phyloP scores from a whole-genome alignment of 2,113 vertebrate genomes.

The Conger conger region DNA sequence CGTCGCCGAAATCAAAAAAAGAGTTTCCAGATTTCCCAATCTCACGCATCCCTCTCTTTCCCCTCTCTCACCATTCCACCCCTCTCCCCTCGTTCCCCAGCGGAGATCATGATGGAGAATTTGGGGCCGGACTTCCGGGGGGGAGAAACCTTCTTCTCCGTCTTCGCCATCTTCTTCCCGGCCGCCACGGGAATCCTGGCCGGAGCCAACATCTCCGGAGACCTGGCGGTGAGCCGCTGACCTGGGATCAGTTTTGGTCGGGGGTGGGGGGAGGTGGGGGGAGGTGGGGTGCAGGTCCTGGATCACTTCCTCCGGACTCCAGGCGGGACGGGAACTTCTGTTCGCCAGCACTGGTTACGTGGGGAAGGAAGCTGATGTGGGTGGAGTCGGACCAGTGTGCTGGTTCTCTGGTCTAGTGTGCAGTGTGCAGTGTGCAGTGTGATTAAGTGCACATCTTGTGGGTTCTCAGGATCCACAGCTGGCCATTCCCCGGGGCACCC shows the following conservation, averaged over 20 bases:
- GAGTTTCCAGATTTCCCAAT: background rate
- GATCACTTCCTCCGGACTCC: background rate
- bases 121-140: constrained; percentile 87
- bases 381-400: no score
- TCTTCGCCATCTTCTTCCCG: constrained; percentile 97
- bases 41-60: background rate
- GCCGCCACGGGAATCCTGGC: constrained; percentile 97
- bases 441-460: background rate
- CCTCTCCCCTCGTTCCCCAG: constrained; percentile 55
- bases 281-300: background rate
- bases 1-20: no score
- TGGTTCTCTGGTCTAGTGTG: no score
- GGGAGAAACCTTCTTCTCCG: constrained; percentile 83
- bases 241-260: background rate
- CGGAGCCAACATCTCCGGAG: constrained; percentile 97
- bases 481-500: constrained; percentile 94
- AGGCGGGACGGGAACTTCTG: no score
- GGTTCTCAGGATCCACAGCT: constrained; percentile 87
- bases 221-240: constrained; percentile 78
- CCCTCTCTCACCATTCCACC: background rate
- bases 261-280: no score
- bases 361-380: no score
- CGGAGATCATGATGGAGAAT: constrained; percentile 88
- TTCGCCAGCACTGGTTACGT: no score
- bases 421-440: no score